Conservation (phyloP, 2,113 vertebrate genomes). For the Ciconia boyciana region DNA sequence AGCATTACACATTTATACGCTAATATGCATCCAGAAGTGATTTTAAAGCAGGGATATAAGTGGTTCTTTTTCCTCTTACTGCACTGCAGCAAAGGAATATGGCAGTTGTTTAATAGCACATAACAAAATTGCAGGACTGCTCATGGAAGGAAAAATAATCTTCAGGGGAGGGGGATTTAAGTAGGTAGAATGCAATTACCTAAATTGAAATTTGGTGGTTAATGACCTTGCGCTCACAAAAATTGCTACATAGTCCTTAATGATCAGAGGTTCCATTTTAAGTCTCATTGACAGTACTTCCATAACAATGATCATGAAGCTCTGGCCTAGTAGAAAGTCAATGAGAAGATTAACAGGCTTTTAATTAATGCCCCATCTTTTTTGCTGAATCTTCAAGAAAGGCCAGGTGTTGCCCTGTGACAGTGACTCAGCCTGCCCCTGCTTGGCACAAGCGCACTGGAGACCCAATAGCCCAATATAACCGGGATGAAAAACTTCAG, state of each 20-base stretch:
- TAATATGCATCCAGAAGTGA: neutral
- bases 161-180: slow-evolving; percentile 17
- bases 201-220: slow-evolving; percentile 43
- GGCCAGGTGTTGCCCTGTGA: neutral
- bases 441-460: neutral
- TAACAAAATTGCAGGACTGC: slow-evolving; percentile 7
- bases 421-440: neutral
- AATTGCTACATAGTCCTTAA: neutral
- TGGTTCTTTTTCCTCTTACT: neutral
- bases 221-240: slow-evolving; percentile 13
- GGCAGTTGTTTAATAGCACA: slow-evolving; percentile 35
- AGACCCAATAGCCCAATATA: neutral
- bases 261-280: neutral
- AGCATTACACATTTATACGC: neutral
- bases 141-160: slow-evolving; percentile 36
- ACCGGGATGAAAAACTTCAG: neutral
- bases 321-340: neutral
- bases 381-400: neutral
- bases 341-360: slow-evolving; percentile 4
- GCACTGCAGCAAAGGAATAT: slow-evolving; percentile 48
- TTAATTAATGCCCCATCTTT: neutral
- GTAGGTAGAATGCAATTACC: slow-evolving; percentile 47
- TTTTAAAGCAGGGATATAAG: neutral
- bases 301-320: neutral
- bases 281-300: slow-evolving; percentile 5